Base-by-base conservation (phyloP, 2,113 vertebrate species). In the Catharus bicknelli region DNA sequence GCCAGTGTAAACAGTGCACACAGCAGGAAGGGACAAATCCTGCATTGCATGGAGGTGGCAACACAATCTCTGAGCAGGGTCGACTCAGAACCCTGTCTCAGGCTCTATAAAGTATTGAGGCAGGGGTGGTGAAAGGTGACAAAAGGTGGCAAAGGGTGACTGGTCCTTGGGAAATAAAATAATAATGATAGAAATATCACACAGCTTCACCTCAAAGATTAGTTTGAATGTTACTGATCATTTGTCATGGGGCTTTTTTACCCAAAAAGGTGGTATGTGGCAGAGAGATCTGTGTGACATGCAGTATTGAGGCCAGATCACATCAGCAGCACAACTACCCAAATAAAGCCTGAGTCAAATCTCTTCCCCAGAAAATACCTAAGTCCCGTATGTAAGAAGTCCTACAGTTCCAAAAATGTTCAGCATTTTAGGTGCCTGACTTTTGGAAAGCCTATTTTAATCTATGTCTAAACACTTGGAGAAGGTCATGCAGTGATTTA, bases 361-460 rank as follows among this genome's bases (percentile, higher is more conserved):
- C 63, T 57, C 30, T 82, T 75, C 40, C 70, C 45, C 54, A 69
- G 86, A 88, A 95, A 72, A 58, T 90, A 64, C 36, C 23, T 26
- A 55, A 58, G 25, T 83, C 82, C 30, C 64, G 38, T 69, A 48
- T 43, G 8, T 88, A 79, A 93, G 50, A 75, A 87, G 42, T 29
- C 36, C 54, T 68, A 17, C 22, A 59, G 57, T 72, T 74, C 34
- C 40, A 66, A 93, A 86, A 76, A 89, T 50, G 47, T 8, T 43
- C 67, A 58, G 42, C 32, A 57, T 84, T 84, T 78, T 72, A 85
- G 62, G 7, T 85, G 62, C 34, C 57, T 90, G 47, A 55, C 76
- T 86, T 94, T 77, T 80, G 62, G 55, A 80, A 83, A 40, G 54
- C 21, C 30, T 82, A 30, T 85, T 94, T 70, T 77, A 90, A 70